phyloP scores from a whole-genome alignment of 1,140 invertebrate species.

The Yoshiicerus persimilis region DNA sequence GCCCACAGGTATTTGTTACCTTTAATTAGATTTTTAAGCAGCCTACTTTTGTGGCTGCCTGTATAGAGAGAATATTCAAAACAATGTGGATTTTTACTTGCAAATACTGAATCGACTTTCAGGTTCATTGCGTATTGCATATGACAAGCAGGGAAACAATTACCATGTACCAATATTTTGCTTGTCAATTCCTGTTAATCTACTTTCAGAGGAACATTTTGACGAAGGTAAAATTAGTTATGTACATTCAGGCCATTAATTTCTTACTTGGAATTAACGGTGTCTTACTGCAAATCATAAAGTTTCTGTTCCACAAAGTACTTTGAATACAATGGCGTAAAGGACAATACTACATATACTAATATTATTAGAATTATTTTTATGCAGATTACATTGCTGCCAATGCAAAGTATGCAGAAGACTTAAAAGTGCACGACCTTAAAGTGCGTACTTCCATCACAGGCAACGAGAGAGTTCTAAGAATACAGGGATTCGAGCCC shows the following conservation, averaged over 20 bases:
- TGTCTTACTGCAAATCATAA: too few relatives aligned
- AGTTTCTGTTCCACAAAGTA: too few relatives aligned
- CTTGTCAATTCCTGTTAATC: slow-evolving; percentile 91
- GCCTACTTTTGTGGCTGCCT: too few relatives aligned
- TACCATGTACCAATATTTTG: slow-evolving; percentile 96
- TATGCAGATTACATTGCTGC: not conserved
- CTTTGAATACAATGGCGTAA: too few relatives aligned
- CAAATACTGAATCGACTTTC: too few relatives aligned
- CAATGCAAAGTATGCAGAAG: not conserved
- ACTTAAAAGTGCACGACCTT: slow-evolving; percentile 54
- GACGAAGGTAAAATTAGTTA: not conserved
- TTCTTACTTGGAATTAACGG: not conserved
- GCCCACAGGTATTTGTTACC: too few relatives aligned
- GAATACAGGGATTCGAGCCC: slow-evolving; percentile 81
- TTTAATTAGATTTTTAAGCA: too few relatives aligned
- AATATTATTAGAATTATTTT: too few relatives aligned
- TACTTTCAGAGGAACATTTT: slow-evolving; percentile 80
- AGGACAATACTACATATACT: too few relatives aligned
- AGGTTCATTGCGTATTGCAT: slow-evolving; percentile 68
- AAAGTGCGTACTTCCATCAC: slow-evolving; percentile 84
- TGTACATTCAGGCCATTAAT: not conserved
- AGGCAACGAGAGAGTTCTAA: slow-evolving; percentile 81
- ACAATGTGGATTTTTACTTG: too few relatives aligned
- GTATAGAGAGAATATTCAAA: too few relatives aligned
- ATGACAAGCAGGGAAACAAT: slow-evolving; percentile 92